Conservation (phyloP, 2,797 vertebrate genomes). For the Pangasius mekongensis region DNA sequence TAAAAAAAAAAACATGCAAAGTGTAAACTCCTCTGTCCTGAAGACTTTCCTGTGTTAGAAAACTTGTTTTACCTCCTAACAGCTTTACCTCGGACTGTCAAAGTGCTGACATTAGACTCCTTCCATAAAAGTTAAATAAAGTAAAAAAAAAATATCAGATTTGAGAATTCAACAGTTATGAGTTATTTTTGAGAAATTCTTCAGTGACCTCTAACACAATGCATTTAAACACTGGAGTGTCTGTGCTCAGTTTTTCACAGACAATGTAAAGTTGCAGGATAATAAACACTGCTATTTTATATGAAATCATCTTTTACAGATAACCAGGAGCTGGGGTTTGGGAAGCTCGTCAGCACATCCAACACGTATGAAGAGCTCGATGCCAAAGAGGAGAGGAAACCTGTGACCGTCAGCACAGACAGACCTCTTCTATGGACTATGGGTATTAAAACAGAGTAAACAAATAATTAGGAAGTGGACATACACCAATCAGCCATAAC, state of each 20-base stretch:
- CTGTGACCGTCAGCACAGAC: conserved; percentile 73
- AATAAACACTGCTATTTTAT: neutral
- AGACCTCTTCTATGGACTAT: conserved; percentile 79
- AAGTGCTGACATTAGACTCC: neutral
- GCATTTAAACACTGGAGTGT: too few species aligned
- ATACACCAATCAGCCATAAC: neutral
- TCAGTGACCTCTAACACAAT: neutral
- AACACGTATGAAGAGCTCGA: conserved; percentile 73
- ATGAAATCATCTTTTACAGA: conserved; percentile 62
- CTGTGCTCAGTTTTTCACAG: neutral
- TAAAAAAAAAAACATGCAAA: too few species aligned
- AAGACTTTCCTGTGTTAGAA: too few species aligned
- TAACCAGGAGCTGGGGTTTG: conserved; percentile 75
- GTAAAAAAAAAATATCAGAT: too few species aligned
- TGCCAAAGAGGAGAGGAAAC: conserved; percentile 61
- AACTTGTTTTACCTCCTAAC: too few species aligned
- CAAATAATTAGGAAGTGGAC: neutral
- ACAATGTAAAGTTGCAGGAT: neutral
- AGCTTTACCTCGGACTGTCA: too few species aligned
- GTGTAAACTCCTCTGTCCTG: too few species aligned
- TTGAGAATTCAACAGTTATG: neutral
- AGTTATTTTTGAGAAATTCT: neutral
- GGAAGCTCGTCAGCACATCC: conserved; percentile 79
- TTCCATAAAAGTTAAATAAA: too few species aligned
- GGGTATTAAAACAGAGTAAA: conserved; percentile 65